Base-by-base conservation (phyloP, 2,888 invertebrate genomes). In the Serripes groenlandicus region DNA sequence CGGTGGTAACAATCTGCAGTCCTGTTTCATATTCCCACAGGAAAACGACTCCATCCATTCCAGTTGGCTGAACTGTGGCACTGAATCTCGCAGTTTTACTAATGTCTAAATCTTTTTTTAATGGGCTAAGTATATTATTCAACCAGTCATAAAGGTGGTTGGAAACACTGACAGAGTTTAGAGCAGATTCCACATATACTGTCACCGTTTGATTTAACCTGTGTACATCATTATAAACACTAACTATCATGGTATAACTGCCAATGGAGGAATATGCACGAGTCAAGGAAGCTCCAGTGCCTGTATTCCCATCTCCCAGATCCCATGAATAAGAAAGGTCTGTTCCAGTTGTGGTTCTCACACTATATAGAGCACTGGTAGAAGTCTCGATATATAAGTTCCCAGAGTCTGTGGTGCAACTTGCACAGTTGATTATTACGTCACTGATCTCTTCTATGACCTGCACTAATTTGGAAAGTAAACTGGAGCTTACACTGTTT, bases 371-470 rank as follows among this genome's bases (percentile, higher is more conserved):
- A n/a, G 80, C 64, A 21, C 77, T 82, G 26, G 80, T 60, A 62
- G 81, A 82, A n/a, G 73, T 83, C 18, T 84, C 85, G 1, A 90
- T 81, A 71, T 88, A 88, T 28, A 87, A 87, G 15, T 72, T 56
- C 3, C 83, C 81, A 32, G 66, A 54, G 21, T 75, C 73, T 30
- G 70, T 68, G 3, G 72, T 73, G 73, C 88, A 88, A 15, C 42
- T 35, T 11, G 75, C 9, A 78, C 89, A 90, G 3, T 42, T 54
- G 4, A 92, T 79, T 15, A 28, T 70, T 3, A 91, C 71, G 7
- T 77, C 82, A 37, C 82, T 78, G 7, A 91, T 80, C n/a, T 76
- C 73, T 34, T 87, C 78, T 32, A 88, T 81, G 18, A 89, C 86
- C 21, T 78, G 64, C 34, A 90, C 83, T 0, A 56, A 30, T n/a